Conservation (phyloP, 30 jellyfish, hydroid and myxozoan species). For the Hydractinia symbiolongicarpus region DNA sequence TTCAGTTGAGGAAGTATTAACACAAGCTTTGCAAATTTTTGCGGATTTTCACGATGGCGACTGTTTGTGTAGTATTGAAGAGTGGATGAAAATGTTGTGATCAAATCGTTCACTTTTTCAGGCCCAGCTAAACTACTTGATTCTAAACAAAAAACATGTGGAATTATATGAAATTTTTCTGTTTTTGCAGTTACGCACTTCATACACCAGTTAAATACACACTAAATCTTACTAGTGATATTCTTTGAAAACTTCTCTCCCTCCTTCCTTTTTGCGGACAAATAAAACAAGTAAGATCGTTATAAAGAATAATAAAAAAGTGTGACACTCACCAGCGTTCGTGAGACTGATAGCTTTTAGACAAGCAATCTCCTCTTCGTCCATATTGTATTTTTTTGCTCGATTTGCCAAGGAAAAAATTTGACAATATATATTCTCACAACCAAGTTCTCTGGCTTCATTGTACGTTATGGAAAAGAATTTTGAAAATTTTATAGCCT, state of each 20-base stretch:
- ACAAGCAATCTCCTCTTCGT: slow-evolving; percentile 86
- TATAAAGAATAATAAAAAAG: not conserved
- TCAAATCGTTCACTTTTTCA: slow-evolving; percentile 65
- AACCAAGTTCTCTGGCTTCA: slow-evolving; percentile 37
- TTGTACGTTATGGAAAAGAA: slow-evolving; percentile 20
- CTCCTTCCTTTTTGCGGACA: not conserved
- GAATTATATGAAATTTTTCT: no score
- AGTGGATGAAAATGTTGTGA: slow-evolving; percentile 66
- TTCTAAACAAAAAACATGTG: slow-evolving; percentile 22
- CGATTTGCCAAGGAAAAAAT: slow-evolving; percentile 50
- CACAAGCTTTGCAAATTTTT: slow-evolving; percentile 75
- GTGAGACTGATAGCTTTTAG: slow-evolving; percentile 79
- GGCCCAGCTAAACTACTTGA: slow-evolving; percentile 79
- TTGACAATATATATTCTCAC: slow-evolving; percentile 58
- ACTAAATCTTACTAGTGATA: not conserved
- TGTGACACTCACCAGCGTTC: slow-evolving; percentile 63
- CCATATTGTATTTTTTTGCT: slow-evolving; percentile 56
- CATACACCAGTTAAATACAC: no score
- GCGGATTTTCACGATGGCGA: slow-evolving; percentile 85
- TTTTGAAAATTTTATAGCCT: slow-evolving; percentile 47
- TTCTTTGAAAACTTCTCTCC: not conserved
- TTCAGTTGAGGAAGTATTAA: slow-evolving; percentile 85
- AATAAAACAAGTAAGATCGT: no score
- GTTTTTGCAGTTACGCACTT: no score
- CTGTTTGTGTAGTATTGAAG: slow-evolving; percentile 57